Conservation (phyloP, 2,888 invertebrate genomes). For the Cantharis nigra region DNA sequence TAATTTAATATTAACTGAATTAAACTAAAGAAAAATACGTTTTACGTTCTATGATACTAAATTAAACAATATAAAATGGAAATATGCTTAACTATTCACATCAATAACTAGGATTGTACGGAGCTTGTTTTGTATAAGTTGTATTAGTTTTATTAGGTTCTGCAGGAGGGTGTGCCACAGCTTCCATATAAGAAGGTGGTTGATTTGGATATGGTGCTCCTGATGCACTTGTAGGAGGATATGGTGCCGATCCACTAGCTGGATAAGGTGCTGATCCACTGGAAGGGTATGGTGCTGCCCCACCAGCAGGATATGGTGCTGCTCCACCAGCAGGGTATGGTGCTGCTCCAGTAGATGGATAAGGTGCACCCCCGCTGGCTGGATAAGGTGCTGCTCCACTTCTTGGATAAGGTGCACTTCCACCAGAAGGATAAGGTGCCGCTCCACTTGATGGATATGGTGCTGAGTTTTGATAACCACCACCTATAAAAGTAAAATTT, state of each 20-base stretch:
- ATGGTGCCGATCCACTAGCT: conserved; percentile 9
- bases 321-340: conserved; percentile 4
- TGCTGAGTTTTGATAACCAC: neutral
- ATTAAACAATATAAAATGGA: neutral
- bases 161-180: conserved; percentile 22
- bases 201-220: conserved; percentile 14
- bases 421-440: conserved; percentile 4
- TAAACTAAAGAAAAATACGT: neutral
- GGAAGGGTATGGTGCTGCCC: conserved; percentile 10
- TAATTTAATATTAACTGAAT: neutral
- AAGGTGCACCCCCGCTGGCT: conserved; percentile 10
- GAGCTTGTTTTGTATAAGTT: conserved; percentile 23
- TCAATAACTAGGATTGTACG: conserved; percentile 27
- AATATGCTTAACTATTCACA: neutral
- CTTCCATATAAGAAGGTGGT: conserved; percentile 27
- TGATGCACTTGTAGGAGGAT: conserved; percentile 11
- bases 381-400: neutral
- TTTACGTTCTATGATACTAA: neutral
- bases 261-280: conserved; percentile 5
- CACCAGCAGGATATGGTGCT: conserved; percentile 12
- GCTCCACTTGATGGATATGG: neutral
- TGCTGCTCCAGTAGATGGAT: conserved; percentile 2
- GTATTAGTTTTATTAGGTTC: conserved; percentile 10
- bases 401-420: conserved; percentile 7
- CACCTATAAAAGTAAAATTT: neutral